Evolutionary conservation across 2,888 invertebrate genomes (phyloP).

Genomic region (Zygogramma bicolorata): DNA sequence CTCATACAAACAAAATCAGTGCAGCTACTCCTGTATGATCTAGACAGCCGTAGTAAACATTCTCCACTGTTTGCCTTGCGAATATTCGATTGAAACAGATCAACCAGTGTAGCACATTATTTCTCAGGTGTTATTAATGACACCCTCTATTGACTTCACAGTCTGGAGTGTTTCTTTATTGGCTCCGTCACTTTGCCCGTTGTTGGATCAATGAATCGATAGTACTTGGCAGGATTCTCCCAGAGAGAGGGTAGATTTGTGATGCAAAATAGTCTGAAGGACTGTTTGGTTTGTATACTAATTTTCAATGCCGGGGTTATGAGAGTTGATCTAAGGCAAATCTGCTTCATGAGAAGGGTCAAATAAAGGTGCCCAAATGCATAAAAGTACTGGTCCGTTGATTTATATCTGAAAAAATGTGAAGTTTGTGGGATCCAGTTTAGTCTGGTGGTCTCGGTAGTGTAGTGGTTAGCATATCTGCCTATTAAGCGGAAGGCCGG

Average conservation of each 20-base stretch:
- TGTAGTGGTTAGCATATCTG: too few species aligned
- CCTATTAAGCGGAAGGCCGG: too few species aligned
- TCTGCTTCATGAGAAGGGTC: background rate
- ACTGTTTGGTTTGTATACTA: background rate
- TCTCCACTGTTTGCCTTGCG: background rate
- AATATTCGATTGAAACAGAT: conserved; percentile 29
- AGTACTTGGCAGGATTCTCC: conserved; percentile 26
- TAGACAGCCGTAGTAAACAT: background rate
- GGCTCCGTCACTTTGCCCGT: conserved; percentile 17
- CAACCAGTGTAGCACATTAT: conserved; percentile 38
- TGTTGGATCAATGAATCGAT: conserved; percentile 32
- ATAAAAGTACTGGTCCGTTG: too few species aligned
- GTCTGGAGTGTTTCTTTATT: conserved; percentile 33
- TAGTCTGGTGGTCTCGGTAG: too few species aligned
- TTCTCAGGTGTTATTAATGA: conserved; percentile 56
- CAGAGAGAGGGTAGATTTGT: background rate
- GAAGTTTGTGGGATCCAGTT: too few species aligned
- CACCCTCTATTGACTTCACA: conserved; percentile 58
- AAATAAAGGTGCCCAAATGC: background rate
- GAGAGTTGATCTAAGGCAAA: too few species aligned
- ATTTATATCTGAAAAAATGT: too few species aligned
- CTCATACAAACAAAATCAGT: background rate
- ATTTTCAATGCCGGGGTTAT: background rate
- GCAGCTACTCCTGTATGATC: background rate
- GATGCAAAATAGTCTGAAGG: background rate